phyloP scores from a whole-genome alignment of 2,888 invertebrate genomes.

The Charanyca ferruginea region DNA sequence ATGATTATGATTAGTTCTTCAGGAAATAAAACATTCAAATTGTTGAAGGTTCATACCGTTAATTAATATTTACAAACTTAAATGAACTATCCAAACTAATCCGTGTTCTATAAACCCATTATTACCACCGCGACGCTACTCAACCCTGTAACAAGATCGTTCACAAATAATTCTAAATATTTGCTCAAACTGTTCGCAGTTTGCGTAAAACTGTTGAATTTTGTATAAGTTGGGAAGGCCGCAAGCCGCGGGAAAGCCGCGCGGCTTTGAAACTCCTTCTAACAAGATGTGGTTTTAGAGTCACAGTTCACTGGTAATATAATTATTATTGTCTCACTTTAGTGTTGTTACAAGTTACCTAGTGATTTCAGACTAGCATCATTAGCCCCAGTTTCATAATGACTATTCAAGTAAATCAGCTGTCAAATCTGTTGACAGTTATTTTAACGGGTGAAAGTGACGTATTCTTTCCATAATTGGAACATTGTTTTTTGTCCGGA shows the following conservation, averaged over 20 bases:
- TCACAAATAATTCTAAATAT: constrained; percentile 49
- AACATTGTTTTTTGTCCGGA: no score
- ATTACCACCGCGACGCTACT: constrained; percentile 7
- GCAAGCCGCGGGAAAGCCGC: constrained; percentile 32
- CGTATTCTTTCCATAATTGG: no score
- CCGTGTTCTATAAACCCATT: constrained; percentile 6
- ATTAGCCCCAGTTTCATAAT: constrained; percentile 2
- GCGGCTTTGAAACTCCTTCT: constrained; percentile 37
- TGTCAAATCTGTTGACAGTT: not conserved
- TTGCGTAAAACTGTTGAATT: constrained; percentile 57
- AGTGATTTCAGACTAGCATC: not conserved
- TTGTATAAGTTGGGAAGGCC: constrained; percentile 46
- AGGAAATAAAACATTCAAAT: no score
- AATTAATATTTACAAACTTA: not conserved
- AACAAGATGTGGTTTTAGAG: constrained; percentile 43
- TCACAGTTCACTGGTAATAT: constrained; percentile 37
- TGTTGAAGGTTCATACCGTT: no score
- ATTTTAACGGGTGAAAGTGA: no score
- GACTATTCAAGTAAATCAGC: not conserved
- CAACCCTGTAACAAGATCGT: constrained; percentile 20
- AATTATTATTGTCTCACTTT: constrained; percentile 42
- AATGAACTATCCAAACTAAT: constrained; percentile 9
- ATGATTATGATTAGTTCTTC: no score
- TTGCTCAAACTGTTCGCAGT: constrained; percentile 38
- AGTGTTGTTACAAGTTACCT: constrained; percentile 4